A percentile compares a stretch with the other conserved stretches of the same genome.
phyloP scores from a whole-genome alignment of 1,140 invertebrate genomes.

The Penaeus chinensis region DNA sequence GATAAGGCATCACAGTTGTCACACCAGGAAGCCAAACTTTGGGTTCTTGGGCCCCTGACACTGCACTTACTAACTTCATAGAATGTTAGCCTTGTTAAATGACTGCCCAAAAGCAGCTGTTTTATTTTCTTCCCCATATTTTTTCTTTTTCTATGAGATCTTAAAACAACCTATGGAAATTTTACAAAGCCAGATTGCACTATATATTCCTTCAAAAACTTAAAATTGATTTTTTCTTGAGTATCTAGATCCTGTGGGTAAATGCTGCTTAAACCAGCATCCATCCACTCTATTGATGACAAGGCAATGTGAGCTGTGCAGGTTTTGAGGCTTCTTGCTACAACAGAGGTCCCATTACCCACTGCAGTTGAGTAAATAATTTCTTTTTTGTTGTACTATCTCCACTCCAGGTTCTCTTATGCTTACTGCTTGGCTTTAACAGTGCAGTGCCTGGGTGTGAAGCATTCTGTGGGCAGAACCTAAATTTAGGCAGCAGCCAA shows the following conservation, averaged over 20 bases:
- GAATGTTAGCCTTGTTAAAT: slow-evolving; percentile 9
- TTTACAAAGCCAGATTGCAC: slow-evolving; percentile 43
- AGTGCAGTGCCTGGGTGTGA: not conserved
- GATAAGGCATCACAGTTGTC: slow-evolving; percentile 60
- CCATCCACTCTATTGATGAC: slow-evolving; percentile 36
- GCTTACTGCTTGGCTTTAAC: not conserved
- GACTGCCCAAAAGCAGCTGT: not conserved
- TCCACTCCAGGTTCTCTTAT: slow-evolving; percentile 7
- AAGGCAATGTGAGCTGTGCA: slow-evolving; percentile 44
- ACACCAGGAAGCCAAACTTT: slow-evolving; percentile 48
- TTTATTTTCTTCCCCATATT: slow-evolving; percentile 2
- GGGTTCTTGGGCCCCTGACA: slow-evolving; percentile 42
- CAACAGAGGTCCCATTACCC: slow-evolving; percentile 27
- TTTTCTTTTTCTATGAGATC: slow-evolving; percentile 24
- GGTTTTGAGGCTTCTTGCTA: slow-evolving; percentile 18
- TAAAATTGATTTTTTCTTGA: slow-evolving; percentile 43
- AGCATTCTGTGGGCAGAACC: slow-evolving; percentile 1
- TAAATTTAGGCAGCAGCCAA: slow-evolving; percentile 13
- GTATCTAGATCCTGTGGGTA: slow-evolving; percentile 45
- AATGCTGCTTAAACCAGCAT: slow-evolving; percentile 14
- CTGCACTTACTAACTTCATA: slow-evolving; percentile 23
- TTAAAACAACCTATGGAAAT: slow-evolving; percentile 44
- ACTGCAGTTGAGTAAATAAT: not conserved
- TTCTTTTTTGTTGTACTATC: not conserved
- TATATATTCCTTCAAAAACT: slow-evolving; percentile 24